phyloP scores from a whole-genome alignment of 1,140 invertebrate species.

The Drosophila ambigua region DNA sequence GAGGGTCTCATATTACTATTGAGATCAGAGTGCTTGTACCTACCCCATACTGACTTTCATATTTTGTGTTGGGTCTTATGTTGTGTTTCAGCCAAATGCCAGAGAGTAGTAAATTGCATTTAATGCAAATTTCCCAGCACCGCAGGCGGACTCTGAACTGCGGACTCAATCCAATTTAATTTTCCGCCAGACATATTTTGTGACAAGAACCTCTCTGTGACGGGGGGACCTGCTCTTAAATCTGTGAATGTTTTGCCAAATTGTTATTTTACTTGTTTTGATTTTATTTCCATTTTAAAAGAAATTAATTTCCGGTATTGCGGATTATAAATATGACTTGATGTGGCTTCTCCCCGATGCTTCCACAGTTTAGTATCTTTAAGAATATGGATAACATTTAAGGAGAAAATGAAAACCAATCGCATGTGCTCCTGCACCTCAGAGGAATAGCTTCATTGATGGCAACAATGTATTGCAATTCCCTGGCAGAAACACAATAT shows the following conservation, averaged over 20 bases:
- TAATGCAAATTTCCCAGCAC: constrained; percentile 6
- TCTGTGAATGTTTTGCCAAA: neutral
- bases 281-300: constrained; percentile 1
- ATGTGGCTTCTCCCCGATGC: too few relatives aligned
- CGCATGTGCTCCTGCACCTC: neutral
- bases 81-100: constrained; percentile 1
- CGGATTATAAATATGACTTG: neutral
- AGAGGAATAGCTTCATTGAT: constrained; percentile 2
- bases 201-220: constrained; percentile 1
- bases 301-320: constrained; percentile 1
- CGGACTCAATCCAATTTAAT: neutral
- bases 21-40: too few relatives aligned
- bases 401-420: too few relatives aligned
- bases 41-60: too few relatives aligned
- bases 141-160: neutral
- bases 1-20: neutral
- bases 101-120: neutral
- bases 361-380: too few relatives aligned
- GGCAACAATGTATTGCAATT: constrained; percentile 2
- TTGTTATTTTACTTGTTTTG: constrained; percentile 18
- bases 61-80: neutral
- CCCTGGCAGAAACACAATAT: constrained; percentile 19
- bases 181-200: neutral
- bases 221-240: neutral
- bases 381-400: too few relatives aligned